phyloP scores from a whole-genome alignment of 1,140 invertebrate genomes.

The Araneus ventricosus region DNA sequence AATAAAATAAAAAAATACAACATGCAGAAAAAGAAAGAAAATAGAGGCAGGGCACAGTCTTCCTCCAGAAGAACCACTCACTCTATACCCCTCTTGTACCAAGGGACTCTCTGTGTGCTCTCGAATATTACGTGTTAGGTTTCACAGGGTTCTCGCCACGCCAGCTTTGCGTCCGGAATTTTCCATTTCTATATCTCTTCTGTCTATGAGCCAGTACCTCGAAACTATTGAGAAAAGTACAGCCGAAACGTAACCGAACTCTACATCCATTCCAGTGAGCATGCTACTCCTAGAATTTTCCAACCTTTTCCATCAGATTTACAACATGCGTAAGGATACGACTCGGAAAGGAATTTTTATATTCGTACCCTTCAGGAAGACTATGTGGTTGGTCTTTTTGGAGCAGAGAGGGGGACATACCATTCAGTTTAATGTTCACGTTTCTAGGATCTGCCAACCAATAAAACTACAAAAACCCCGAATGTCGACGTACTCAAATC shows the following conservation, averaged over 20 bases:
- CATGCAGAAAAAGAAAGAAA: conserved; percentile 64
- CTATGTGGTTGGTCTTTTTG: conserved; percentile 21
- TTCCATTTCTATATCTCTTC: conserved; percentile 66
- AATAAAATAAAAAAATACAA: conserved; percentile 71
- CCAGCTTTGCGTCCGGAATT: conserved; percentile 72
- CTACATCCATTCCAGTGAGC: conserved; percentile 65
- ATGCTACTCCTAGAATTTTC: conserved; percentile 30
- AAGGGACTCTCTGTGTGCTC: conserved; percentile 65
- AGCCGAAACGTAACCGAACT: conserved; percentile 65
- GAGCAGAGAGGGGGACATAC: conserved; percentile 24
- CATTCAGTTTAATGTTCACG: conserved; percentile 57
- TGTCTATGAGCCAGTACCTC: conserved; percentile 57
- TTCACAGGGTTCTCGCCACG: conserved; percentile 75
- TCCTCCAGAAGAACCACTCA: conserved; percentile 55
- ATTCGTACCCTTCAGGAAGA: conserved; percentile 12
- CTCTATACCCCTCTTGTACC: conserved; percentile 53
- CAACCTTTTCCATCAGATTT: conserved; percentile 53
- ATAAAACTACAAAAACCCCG: conserved; percentile 36
- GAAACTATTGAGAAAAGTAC: conserved; percentile 51
- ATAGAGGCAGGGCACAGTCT: conserved; percentile 30
- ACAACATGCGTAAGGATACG: conserved; percentile 48
- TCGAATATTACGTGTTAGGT: conserved; percentile 75
- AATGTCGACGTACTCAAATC: neutral
- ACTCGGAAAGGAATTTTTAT: conserved; percentile 55
- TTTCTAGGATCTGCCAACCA: neutral